Evolutionary conservation across 2,797 vertebrate species (phyloP).

Genomic region (Loris lydekkerianus): DNA sequence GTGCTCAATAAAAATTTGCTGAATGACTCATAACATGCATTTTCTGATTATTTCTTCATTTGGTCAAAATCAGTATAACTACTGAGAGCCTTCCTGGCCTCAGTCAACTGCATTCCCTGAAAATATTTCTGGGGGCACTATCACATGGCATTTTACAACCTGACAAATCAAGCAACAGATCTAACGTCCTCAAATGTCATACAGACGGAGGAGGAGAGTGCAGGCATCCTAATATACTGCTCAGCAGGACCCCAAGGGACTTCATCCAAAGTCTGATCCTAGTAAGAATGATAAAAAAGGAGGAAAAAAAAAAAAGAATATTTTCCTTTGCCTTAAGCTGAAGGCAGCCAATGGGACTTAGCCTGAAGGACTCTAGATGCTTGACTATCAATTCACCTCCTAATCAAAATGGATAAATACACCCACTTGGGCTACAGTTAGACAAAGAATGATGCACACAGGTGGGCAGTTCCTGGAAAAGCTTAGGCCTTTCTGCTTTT

Average conservation of each 20-base stretch:
- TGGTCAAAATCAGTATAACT: not conserved
- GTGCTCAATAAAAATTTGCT: not conserved
- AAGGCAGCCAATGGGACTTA: slow-evolving; percentile 6
- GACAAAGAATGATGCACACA: slow-evolving; percentile 67
- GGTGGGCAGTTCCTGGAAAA: not conserved
- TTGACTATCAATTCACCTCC: slow-evolving; percentile 59
- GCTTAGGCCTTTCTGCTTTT: slow-evolving; percentile 25
- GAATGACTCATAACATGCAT: not conserved
- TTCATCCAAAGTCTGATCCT: slow-evolving; percentile 38
- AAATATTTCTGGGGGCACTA: not conserved
- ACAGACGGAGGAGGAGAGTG: not conserved
- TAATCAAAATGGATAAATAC: slow-evolving; percentile 84
- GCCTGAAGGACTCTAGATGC: slow-evolving; percentile 40
- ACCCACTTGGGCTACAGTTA: slow-evolving; percentile 74
- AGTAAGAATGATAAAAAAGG: slow-evolving; percentile 47
- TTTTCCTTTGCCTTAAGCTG: slow-evolving; percentile 53
- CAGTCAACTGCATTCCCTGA: not conserved
- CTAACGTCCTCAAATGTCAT: not conserved
- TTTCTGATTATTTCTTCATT: not conserved
- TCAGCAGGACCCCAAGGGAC: not conserved
- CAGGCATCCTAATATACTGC: not conserved
- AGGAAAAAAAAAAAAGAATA: slow-evolving; percentile 38
- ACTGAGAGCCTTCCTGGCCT: not conserved
- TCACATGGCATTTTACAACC: not conserved
- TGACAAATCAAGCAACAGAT: not conserved